Evolutionary conservation across 2,888 invertebrate genomes (phyloP).

Genomic region (Choristoneura rosaceana): DNA sequence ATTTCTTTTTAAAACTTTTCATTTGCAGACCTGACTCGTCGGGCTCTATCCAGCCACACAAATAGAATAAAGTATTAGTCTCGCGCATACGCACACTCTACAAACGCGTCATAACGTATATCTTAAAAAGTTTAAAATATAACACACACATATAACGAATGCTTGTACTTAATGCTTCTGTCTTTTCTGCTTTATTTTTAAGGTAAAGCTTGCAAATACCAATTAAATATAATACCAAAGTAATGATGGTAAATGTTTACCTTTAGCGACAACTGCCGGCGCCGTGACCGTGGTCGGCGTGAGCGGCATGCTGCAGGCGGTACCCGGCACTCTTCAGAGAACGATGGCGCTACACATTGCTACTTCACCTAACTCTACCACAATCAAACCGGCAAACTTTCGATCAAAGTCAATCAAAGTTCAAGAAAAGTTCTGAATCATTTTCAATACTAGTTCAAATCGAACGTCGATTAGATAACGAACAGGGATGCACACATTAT

Average conservation of each 20-base stretch:
- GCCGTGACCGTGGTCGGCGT: slow-evolving; percentile 31
- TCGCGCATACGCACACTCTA: too few relatives aligned
- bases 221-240: too few relatives aligned
- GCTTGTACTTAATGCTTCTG: not conserved
- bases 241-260: slow-evolving; percentile 17
- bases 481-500: not conserved
- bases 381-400: not conserved
- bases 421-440: not conserved
- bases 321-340: slow-evolving; percentile 1
- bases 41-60: too few relatives aligned
- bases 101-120: too few relatives aligned
- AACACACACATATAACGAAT: too few relatives aligned
- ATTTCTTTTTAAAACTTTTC: not conserved
- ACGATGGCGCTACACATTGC: not conserved
- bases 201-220: not conserved
- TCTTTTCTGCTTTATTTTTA: not conserved
- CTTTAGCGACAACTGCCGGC: slow-evolving; percentile 20
- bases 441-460: not conserved
- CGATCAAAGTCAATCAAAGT: not conserved
- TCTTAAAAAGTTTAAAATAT: too few relatives aligned
- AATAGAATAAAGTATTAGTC: too few relatives aligned
- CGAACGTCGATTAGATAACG: not conserved
- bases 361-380: slow-evolving; percentile 10
- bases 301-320: slow-evolving; percentile 27
- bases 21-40: not conserved